These are phyloP conservation scores for Mesorhabditis belari DNA, from an alignment of 2,888 invertebrate genomes.

Conservation along the genomic window DNA sequence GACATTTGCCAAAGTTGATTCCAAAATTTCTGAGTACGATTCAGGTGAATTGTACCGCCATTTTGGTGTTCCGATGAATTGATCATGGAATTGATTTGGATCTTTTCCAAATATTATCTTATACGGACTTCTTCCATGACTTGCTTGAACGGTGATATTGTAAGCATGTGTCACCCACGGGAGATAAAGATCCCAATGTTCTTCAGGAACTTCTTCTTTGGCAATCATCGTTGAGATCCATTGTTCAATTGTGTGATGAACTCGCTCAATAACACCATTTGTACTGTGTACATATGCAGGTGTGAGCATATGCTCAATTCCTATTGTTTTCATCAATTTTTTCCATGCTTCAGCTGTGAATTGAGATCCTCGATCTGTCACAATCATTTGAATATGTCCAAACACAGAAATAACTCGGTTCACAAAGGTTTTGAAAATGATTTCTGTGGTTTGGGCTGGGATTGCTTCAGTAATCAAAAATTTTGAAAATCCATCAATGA, in stretches of 20 bases:
- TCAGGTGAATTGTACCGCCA: background rate
- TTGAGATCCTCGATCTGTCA: conserved; percentile 11
- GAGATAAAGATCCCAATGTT: conserved; percentile 4
- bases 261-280: conserved; percentile 6
- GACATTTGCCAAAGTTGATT: background rate
- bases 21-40: background rate
- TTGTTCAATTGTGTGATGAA: conserved; percentile 7
- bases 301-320: background rate
- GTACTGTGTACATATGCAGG: conserved; percentile 4
- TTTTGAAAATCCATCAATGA: conserved; percentile 7
- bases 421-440: too few species aligned
- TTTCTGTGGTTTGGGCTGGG: background rate
- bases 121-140: conserved; percentile 1
- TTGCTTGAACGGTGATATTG: background rate
- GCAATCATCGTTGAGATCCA: conserved; percentile 1
- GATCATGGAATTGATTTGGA: background rate
- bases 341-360: conserved; percentile 5
- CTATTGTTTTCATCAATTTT: background rate
- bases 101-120: background rate
- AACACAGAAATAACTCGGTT: conserved; percentile 2
- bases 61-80: background rate
- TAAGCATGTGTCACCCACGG: conserved; percentile 1
- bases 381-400: conserved; percentile 6
- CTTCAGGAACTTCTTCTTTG: too few species aligned
- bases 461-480: conserved; percentile 6